These are phyloP conservation scores for Alouatta palliata DNA, from an alignment of 2,113 vertebrate species.

Conservation along the genomic window DNA sequence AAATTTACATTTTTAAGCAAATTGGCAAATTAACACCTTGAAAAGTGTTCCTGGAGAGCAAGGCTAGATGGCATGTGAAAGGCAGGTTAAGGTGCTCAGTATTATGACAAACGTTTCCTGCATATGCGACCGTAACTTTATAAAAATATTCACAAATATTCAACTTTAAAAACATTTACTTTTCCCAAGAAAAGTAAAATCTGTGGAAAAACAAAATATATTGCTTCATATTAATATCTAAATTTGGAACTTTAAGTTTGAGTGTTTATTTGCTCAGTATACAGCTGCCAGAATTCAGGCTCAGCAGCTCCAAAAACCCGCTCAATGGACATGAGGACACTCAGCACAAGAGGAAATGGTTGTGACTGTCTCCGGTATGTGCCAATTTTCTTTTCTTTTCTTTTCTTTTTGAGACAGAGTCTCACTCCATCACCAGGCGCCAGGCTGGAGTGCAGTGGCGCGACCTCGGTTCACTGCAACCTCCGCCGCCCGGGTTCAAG, in stretches of 20 bases:
- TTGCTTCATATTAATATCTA: not conserved
- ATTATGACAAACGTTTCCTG: not conserved
- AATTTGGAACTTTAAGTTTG: not conserved
- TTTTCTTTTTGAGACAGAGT: too few relatives aligned
- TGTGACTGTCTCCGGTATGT: not conserved
- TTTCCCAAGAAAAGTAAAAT: not conserved
- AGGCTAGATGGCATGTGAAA: not conserved
- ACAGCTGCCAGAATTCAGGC: not conserved
- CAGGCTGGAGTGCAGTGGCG: too few relatives aligned
- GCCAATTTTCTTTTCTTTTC: not conserved
- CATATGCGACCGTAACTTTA: not conserved
- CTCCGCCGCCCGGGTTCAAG: too few relatives aligned
- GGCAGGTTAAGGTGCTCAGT: not conserved
- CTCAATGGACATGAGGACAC: not conserved
- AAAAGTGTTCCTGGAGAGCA: not conserved
- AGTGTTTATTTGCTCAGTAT: not conserved
- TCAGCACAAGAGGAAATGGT: not conserved
- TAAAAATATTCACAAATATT: not conserved
- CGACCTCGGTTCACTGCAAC: too few relatives aligned
- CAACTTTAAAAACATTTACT: too few relatives aligned
- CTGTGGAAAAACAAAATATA: not conserved
- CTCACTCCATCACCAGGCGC: too few relatives aligned
- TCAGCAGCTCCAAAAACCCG: not conserved
- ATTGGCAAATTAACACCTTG: constrained; percentile 27
- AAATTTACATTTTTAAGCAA: not conserved